phyloP scores from a whole-genome alignment of 35 echinoderm and acorn worm genomes.

The Heliocidaris erythrogramma region DNA sequence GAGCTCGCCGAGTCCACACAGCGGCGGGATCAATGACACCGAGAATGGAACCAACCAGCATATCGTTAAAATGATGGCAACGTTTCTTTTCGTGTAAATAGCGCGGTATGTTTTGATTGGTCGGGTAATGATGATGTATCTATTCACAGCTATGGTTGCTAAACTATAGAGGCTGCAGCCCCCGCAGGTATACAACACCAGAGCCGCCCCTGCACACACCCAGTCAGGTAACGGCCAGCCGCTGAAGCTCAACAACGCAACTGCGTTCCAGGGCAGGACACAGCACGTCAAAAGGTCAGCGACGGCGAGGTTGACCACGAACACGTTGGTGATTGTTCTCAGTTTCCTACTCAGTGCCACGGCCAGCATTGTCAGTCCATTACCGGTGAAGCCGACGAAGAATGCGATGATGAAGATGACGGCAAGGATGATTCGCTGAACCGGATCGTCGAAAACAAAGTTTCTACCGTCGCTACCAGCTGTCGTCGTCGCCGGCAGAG shows the following conservation, averaged over 20 bases:
- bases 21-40: conserved; percentile 65
- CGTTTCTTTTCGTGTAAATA: conserved; percentile 53
- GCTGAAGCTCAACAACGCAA: conserved; percentile 60
- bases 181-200: conserved; percentile 61
- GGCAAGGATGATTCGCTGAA: conserved; percentile 46
- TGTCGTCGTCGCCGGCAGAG: neutral
- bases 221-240: conserved; percentile 58
- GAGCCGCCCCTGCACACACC: conserved; percentile 56
- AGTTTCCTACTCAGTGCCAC: conserved; percentile 67
- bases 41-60: conserved; percentile 74
- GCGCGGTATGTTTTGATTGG: conserved; percentile 39
- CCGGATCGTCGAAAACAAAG: conserved; percentile 44
- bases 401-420: conserved; percentile 50
- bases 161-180: conserved; percentile 81
- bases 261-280: conserved; percentile 55
- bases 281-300: conserved; percentile 70
- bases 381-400: conserved; percentile 68
- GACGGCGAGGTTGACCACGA: conserved; percentile 81
- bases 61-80: conserved; percentile 52
- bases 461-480: neutral
- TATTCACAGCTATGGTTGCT: conserved; percentile 75
- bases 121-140: conserved; percentile 69
- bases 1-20: conserved; percentile 71
- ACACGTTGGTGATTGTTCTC: conserved; percentile 71
- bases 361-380: conserved; percentile 71